A percentile compares a stretch with the other conserved stretches of the same genome.
phyloP scores from a whole-genome alignment of 2,113 vertebrate genomes.

The Spizaetus ornatus region DNA sequence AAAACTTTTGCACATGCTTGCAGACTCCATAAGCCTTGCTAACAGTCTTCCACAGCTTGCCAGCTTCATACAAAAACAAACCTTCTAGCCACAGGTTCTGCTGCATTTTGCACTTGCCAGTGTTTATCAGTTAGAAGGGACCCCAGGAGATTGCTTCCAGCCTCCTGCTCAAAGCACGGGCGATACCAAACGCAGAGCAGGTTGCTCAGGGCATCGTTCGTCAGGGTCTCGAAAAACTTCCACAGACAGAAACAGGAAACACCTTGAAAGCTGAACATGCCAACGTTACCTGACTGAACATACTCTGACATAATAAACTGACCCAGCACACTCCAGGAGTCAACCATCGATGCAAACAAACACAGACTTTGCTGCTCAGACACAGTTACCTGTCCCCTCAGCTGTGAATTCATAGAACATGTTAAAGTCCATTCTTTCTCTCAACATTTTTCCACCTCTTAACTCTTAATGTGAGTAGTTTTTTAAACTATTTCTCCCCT shows the following conservation, averaged over 20 bases:
- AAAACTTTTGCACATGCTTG: background rate
- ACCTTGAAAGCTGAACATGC: background rate
- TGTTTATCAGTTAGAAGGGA: background rate
- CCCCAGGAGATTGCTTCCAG: background rate
- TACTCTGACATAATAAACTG: fast-evolving
- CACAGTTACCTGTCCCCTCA: background rate
- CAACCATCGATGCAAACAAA: background rate
- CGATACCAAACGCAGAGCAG: fast-evolving
- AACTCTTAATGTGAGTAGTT: fast-evolving
- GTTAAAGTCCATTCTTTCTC: background rate
- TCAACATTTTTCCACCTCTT: background rate
- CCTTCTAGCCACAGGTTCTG: background rate
- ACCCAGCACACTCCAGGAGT: background rate
- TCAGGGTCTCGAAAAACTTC: background rate
- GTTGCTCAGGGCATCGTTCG: background rate
- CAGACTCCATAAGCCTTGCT: background rate
- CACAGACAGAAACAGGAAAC: background rate
- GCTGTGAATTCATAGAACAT: background rate
- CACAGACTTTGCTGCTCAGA: background rate
- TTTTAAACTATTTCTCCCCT: background rate
- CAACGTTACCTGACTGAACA: fast-evolving
- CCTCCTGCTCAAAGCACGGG: background rate
- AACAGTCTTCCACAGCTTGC: background rate
- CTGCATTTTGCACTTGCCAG: background rate
- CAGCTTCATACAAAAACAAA: background rate